Evolutionary conservation across 2,888 invertebrate species (phyloP), one percentile per base, ranked within the genome.

Genomic region (Drosophila macrospina): DNA sequence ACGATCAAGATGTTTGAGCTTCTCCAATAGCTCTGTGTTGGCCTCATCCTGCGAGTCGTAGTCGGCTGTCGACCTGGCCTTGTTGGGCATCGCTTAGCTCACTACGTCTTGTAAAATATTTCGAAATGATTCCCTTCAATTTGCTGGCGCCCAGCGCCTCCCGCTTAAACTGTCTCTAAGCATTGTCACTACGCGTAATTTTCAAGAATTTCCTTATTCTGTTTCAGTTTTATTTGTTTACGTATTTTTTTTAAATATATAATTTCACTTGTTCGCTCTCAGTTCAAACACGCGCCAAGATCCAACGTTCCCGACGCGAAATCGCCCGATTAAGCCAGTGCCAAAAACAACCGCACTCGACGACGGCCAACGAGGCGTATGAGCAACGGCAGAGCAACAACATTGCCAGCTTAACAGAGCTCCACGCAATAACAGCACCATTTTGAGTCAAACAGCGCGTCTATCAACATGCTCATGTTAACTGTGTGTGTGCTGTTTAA

Each of bases 1-100:
- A n/a, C 90, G 89, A 79, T 92, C 92, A 68, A 92, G 83, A 64
- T 91, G 88, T 74, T 92, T 92, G 10, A 92, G 89, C 83, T 92
- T 91, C 69, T 91, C 89, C 73, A 92, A 81, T 55, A 92, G 81
- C 80, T 92, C 92, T 5, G 91, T 89, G 69, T 91, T 92, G 55
- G 89, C 91, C 74, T 92, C 92, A 74, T 92, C 92, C 52, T 83
- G 74, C 50, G 90, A 88, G 69, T 91, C 90, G 69, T 88, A 91
- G 59, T 91, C 91, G 65, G 64, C 57, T 44, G 76, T 44, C 54
- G 85, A 62, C 48, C 64, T 68, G 45, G 60, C 63, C 61, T 77
- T 75, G 45, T 60, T 48, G 48, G 78, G 74, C 74, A 75, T 75
- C 16, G 65, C 60, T 45, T 39, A 11, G 52, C 37, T 42, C 47